Base-by-base conservation (phyloP, 1,140 invertebrate species). In the Calliphora vicina region DNA sequence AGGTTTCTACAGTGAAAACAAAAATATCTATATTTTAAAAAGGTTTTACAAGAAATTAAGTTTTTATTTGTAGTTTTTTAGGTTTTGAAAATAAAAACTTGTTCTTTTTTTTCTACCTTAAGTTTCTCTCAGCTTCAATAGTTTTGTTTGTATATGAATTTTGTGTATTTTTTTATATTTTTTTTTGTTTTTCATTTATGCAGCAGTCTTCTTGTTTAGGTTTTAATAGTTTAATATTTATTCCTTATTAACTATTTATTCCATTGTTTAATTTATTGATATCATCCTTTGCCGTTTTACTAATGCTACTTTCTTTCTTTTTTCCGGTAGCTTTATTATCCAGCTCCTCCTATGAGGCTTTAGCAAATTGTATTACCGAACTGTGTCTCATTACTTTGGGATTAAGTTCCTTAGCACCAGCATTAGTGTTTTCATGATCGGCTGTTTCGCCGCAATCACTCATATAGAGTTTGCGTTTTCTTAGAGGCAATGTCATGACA, bases 291-390 rank as follows among this genome's bases (percentile, higher is more conserved):
- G 85, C 2, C 87, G 86, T 88, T 88, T 61, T 25, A 42, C 35
- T 82, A 61, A n/a, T 35, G 23, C 29, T 29, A 29, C 2, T 8
- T 8, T 29, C 8, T 81, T 29, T 85, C 57, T 43, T 35, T 25
- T 4, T 23, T 85, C 86, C 4, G 8, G 57, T 23, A 67, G 87
- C 87, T 87, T 85, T 50, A 83, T 86, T 86, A 3, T 23, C 4
- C 35, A 43, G 5, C 17, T 43, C 35, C 17, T 82, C 72, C 29
- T 93, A 94, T 85, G 93, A 94, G 15, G 95, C 94, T 84, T 94
- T 93, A 10, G 95, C 96, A 87, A 95, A 97, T 82, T 96, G 95
- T 85, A 96, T 96, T 61, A 96, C 96, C 0, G 95, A 96, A 85
- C 93, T 96, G 86, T 96, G 94, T 73, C 95, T 91, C 84, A 90